Evolutionary conservation across 2,113 vertebrate species (phyloP).

Genomic region (Upupa epops): DNA sequence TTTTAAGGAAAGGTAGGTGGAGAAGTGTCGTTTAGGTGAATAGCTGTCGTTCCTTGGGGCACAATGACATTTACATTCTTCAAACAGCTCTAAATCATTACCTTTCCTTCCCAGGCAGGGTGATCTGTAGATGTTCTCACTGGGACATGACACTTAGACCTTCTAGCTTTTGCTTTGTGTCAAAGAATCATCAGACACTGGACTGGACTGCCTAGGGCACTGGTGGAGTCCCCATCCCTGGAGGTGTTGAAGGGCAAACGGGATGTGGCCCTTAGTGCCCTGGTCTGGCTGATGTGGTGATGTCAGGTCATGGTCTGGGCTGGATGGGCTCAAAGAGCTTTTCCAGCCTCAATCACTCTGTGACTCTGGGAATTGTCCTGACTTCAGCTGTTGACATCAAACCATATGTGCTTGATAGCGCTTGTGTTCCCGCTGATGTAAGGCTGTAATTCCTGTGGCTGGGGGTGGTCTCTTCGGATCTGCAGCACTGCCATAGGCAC

Average conservation of each 20-base stretch:
- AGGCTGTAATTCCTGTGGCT: not conserved
- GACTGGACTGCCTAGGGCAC: too few relatives aligned
- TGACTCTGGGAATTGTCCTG: not conserved
- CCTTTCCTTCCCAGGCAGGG: not conserved
- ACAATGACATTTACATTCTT: not conserved
- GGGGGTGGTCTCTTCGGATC: not conserved
- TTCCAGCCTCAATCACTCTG: too few relatives aligned
- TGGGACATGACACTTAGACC: not conserved
- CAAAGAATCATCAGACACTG: too few relatives aligned
- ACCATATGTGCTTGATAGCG: not conserved
- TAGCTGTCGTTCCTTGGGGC: not conserved
- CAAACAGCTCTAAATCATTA: conserved; percentile 26
- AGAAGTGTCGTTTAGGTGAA: conserved; percentile 16
- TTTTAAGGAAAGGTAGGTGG: conserved; percentile 44
- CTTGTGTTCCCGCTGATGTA: not conserved
- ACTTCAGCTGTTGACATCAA: not conserved
- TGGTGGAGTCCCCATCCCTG: too few relatives aligned
- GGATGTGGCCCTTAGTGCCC: too few relatives aligned
- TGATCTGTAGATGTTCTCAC: not conserved
- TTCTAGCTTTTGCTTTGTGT: not conserved
- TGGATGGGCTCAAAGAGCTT: too few relatives aligned
- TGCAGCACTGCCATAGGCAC: not conserved
- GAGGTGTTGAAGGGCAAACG: too few relatives aligned
- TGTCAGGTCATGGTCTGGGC: too few relatives aligned
- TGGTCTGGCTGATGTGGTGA: too few relatives aligned